Conservation (phyloP, 2,113 vertebrate genomes). For the Urocolius indicus region DNA sequence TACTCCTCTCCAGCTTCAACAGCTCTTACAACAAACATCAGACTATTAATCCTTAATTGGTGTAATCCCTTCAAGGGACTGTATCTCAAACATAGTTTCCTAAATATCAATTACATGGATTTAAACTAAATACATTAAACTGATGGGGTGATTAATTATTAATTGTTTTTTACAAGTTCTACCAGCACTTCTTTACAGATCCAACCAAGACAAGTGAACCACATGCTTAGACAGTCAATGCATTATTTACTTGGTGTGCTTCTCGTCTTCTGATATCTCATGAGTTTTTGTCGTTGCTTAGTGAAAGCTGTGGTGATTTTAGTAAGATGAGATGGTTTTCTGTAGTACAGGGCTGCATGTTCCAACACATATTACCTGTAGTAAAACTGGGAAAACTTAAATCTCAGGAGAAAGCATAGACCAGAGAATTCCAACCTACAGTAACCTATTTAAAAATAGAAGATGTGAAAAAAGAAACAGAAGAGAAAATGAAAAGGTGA, state of each 20-base stretch:
- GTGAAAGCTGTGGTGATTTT: neutral
- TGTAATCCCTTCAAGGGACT: constrained; percentile 75
- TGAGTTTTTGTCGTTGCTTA: neutral
- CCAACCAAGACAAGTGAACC: neutral
- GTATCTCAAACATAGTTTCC: constrained; percentile 61
- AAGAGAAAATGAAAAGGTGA: constrained; percentile 47
- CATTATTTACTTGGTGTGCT: neutral
- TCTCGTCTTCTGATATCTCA: neutral
- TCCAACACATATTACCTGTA: neutral
- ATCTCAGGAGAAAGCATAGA: neutral
- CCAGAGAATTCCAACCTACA: neutral
- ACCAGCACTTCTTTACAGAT: neutral
- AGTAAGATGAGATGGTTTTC: neutral
- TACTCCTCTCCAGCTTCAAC: constrained; percentile 63
- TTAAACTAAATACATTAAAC: constrained; percentile 70
- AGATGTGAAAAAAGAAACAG: neutral
- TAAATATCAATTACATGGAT: constrained; percentile 77
- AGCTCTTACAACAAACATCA: constrained; percentile 71
- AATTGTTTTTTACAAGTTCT: constrained; percentile 34
- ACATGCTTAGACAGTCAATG: neutral
- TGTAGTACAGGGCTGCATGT: neutral
- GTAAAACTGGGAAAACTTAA: neutral
- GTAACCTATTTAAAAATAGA: constrained; percentile 24
- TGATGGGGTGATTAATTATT: constrained; percentile 23
- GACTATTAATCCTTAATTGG: constrained; percentile 75